These are phyloP conservation scores for Diabrotica balteata DNA, from an alignment of 2,888 invertebrate genomes.

Conservation along the genomic window DNA sequence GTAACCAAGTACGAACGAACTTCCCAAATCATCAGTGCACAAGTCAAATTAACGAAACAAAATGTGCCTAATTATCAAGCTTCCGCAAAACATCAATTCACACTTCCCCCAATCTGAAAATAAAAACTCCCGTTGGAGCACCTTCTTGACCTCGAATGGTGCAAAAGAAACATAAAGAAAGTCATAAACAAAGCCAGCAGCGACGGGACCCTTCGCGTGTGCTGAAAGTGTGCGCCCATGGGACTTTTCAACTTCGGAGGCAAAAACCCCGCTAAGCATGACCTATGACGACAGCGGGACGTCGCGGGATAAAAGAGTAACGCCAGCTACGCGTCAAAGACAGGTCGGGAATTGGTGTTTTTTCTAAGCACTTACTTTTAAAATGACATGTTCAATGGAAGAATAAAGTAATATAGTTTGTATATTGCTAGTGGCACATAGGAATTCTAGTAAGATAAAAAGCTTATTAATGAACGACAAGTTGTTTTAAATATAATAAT, in stretches of 20 bases:
- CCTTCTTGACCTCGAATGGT: conserved; percentile 12
- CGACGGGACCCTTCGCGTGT: background rate
- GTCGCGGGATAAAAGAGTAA: conserved; percentile 26
- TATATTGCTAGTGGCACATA: too few species aligned
- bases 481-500: too few species aligned
- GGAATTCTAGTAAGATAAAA: too few species aligned
- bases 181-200: conserved; percentile 10
- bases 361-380: too few species aligned
- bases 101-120: conserved; percentile 10
- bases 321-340: background rate
- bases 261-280: conserved; percentile 40
- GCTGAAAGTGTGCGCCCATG: conserved; percentile 17
- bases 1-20: background rate
- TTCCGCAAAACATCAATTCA: conserved; percentile 1
- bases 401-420: too few species aligned
- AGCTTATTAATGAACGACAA: too few species aligned
- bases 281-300: conserved; percentile 43
- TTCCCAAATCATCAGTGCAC: background rate
- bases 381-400: too few species aligned
- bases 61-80: conserved; percentile 6
- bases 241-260: conserved; percentile 23
- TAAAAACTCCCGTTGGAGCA: conserved; percentile 10
- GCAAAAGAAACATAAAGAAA: conserved; percentile 1
- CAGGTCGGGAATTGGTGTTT: background rate
- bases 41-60: conserved; percentile 3